phyloP scores from a whole-genome alignment of 2,113 vertebrate species.

The Calypte anna region DNA sequence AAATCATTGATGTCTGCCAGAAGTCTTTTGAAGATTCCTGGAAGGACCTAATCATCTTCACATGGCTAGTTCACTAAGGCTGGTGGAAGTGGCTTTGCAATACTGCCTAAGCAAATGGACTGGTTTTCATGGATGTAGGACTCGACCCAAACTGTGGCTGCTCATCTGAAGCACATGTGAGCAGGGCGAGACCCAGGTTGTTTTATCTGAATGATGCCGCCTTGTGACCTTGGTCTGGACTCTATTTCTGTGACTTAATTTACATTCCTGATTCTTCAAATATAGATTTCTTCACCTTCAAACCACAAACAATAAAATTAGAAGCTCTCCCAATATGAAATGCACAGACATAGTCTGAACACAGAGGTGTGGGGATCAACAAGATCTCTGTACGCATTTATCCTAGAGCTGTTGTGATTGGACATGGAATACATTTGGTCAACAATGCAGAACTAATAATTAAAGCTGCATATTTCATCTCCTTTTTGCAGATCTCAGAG shows the following conservation, averaged over 20 bases:
- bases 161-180: background rate
- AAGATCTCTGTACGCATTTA: background rate
- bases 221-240: background rate
- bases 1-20: conserved; percentile 3
- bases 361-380: background rate
- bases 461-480: background rate
- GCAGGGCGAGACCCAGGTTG: background rate
- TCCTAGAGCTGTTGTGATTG: background rate
- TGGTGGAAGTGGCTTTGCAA: background rate
- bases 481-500: background rate
- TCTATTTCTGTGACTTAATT: background rate
- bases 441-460: background rate
- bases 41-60: background rate
- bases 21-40: background rate
- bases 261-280: background rate
- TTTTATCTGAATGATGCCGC: background rate
- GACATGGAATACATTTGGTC: background rate
- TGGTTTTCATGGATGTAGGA: background rate
- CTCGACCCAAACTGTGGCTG: background rate
- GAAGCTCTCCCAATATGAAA: background rate
- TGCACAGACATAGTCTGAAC: background rate
- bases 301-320: background rate
- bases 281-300: background rate
- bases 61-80: background rate
- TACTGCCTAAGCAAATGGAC: background rate